phyloP scores from a whole-genome alignment of 2,888 invertebrate species.

The Isotomurus palustris region DNA sequence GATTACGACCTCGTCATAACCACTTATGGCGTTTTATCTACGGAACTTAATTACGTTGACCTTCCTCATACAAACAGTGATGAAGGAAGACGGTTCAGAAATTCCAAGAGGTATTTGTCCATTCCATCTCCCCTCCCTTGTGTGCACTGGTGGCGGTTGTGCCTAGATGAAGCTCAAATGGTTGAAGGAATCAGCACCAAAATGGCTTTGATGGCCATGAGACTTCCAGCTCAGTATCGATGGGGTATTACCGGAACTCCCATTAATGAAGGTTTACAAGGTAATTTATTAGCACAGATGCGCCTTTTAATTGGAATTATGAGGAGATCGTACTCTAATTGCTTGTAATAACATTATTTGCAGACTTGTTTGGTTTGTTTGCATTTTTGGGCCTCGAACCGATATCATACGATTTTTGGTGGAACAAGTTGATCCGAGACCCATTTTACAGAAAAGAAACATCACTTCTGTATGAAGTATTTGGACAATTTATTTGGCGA shows the following conservation, averaged over 20 bases:
- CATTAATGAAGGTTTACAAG: constrained; percentile 52
- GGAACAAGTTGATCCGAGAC: constrained; percentile 55
- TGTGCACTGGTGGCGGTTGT: constrained; percentile 71
- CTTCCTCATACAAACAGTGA: constrained; percentile 52
- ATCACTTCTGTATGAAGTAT: constrained; percentile 54
- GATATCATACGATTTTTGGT: constrained; percentile 54
- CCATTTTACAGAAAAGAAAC: constrained; percentile 54
- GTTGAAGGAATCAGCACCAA: constrained; percentile 55
- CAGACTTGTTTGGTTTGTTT: constrained; percentile 58
- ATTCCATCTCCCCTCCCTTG: constrained; percentile 63
- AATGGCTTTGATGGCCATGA: constrained; percentile 56
- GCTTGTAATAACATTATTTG: too few species aligned
- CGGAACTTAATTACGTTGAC: constrained; percentile 61
- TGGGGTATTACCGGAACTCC: constrained; percentile 77
- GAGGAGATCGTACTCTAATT: background rate
- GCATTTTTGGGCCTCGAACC: constrained; percentile 60
- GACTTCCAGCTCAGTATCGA: constrained; percentile 59
- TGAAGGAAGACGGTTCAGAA: constrained; percentile 53
- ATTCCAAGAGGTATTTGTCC: constrained; percentile 60
- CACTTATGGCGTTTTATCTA: constrained; percentile 62
- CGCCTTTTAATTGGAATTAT: background rate
- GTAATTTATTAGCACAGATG: constrained; percentile 9
- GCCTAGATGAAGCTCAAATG: constrained; percentile 76
- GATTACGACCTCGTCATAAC: constrained; percentile 67
- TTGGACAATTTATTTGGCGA: constrained; percentile 63